Evolutionary conservation across 2,797 vertebrate species (phyloP).

Genomic region (Helicolenus hilgendorfi): DNA sequence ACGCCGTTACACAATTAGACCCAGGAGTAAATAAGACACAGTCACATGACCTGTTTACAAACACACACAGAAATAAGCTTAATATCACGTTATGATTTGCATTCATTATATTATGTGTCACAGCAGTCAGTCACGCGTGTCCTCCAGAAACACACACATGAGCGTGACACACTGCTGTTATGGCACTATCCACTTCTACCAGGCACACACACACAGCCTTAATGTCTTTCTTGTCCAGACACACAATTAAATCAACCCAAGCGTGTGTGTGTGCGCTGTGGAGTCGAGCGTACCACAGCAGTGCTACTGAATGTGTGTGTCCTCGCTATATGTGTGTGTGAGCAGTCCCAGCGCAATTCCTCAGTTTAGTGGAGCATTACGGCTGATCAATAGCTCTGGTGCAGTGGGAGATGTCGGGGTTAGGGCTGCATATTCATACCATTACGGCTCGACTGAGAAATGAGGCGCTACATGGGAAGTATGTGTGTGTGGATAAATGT

Average conservation of each 20-base stretch:
- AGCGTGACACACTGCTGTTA: not conserved
- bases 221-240: not conserved
- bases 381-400: conserved; percentile 87
- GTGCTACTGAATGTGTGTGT: conserved; percentile 12
- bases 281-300: not conserved
- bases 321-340: conserved; percentile 26
- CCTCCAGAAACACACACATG: not conserved
- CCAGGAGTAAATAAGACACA: conserved; percentile 64
- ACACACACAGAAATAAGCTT: not conserved
- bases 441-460: conserved; percentile 70
- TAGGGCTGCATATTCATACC: conserved; percentile 84
- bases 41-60: not conserved
- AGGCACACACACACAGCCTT: not conserved
- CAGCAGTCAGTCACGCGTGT: not conserved
- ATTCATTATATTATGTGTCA: not conserved
- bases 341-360: conserved; percentile 80
- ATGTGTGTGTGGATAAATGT: not conserved
- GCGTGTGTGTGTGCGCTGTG: not conserved
- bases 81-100: not conserved
- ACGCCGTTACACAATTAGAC: conserved; percentile 48
- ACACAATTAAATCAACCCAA: not conserved
- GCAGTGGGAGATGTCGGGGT: conserved; percentile 75
- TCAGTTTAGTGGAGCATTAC: conserved; percentile 89
- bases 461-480: conserved; percentile 38
- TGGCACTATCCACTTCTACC: not conserved